These are phyloP conservation scores for Clarias macrocephalus DNA, from an alignment of 2,113 vertebrate genomes.

Conservation along the genomic window DNA sequence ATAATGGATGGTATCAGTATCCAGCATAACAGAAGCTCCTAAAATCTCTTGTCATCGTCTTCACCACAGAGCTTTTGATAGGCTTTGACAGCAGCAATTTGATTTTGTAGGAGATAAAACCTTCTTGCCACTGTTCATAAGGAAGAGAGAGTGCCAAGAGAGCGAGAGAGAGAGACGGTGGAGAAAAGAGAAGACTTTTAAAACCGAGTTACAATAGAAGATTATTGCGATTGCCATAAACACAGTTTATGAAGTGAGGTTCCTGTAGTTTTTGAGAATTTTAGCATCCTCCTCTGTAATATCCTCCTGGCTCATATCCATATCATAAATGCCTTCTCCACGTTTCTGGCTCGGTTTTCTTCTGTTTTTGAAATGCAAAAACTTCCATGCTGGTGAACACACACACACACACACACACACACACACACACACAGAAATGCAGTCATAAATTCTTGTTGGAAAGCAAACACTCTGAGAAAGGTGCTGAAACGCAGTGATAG, in stretches of 20 bases:
- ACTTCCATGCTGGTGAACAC: neutral
- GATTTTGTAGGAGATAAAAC: constrained; percentile 66
- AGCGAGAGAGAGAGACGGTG: neutral
- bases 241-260: neutral
- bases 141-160: constrained; percentile 47
- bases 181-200: constrained; percentile 1
- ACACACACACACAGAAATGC: neutral
- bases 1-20: constrained; percentile 58
- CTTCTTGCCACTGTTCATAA: constrained; percentile 59
- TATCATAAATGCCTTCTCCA: constrained; percentile 19
- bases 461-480: constrained; percentile 5
- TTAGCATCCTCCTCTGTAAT: constrained; percentile 4
- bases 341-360: neutral
- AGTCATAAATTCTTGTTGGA: neutral
- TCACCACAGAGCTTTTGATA: constrained; percentile 69
- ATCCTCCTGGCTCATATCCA: neutral
- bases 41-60: constrained; percentile 59
- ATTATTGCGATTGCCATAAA: neutral
- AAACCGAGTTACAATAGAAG: neutral
- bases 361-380: neutral
- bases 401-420: neutral
- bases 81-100: constrained; percentile 75
- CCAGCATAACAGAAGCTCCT: constrained; percentile 59
- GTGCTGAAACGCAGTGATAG: constrained; percentile 28
- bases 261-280: neutral